Percentiles rank a stretch among this genome's conserved stretches.
These are phyloP conservation scores for Aquatica leii DNA, from an alignment of 2,888 invertebrate genomes.

Conservation along the genomic window DNA sequence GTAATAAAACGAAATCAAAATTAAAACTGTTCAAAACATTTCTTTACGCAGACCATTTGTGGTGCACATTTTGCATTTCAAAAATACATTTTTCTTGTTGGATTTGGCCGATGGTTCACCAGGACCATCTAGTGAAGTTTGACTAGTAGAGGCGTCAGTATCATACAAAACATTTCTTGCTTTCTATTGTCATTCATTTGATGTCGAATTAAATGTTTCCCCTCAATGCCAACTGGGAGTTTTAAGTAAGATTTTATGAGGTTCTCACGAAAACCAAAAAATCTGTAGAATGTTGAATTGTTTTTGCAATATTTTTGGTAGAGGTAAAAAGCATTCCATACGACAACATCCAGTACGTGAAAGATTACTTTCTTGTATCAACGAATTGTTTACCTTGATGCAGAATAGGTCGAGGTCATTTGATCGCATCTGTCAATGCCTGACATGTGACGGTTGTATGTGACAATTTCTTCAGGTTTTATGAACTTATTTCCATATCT, in stretches of 20 bases:
- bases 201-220: too few relatives aligned
- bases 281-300: too few relatives aligned
- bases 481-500: conserved; percentile 9
- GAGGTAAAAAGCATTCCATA: conserved; percentile 17
- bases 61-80: conserved; percentile 12
- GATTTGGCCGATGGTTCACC: neutral
- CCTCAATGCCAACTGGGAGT: too few relatives aligned
- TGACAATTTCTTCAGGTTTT: too few relatives aligned
- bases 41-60: conserved; percentile 9
- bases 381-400: too few relatives aligned
- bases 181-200: conserved; percentile 6
- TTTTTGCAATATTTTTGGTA: too few relatives aligned
- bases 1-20: conserved; percentile 3
- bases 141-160: too few relatives aligned
- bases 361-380: too few relatives aligned
- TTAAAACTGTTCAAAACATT: conserved; percentile 8
- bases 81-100: conserved; percentile 10
- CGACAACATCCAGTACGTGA: conserved; percentile 10
- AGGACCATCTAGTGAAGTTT: neutral
- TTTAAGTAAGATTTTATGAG: too few relatives aligned
- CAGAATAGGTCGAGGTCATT: too few relatives aligned
- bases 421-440: too few relatives aligned
- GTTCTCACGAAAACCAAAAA: neutral
- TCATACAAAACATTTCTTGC: neutral
- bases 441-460: too few relatives aligned